Base-by-base conservation (phyloP, 1,140 invertebrate species). In the Tribolium madens region DNA sequence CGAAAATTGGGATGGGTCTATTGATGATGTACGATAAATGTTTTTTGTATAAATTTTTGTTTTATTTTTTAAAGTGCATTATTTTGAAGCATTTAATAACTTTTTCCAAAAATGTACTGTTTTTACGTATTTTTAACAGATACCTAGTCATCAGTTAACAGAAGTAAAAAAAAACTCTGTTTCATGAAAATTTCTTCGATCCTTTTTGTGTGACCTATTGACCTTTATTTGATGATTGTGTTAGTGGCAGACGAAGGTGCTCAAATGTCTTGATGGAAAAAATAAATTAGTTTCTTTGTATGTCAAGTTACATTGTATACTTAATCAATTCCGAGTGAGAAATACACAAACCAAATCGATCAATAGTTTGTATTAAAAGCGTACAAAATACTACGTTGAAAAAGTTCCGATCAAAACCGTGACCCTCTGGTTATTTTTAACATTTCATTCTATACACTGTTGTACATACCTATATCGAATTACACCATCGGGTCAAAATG, bases 271-370 rank as follows among this genome's bases (percentile, higher is more conserved):
- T 42, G 36, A 42, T 42, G 36, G 36, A 42, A 42, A 42, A 42
- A 42, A 42, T 42, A 42, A 42, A 42, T 42, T 4, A 42, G 36
- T 42, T 42, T 14, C 17, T 64, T 64, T 14, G 21, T 64, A 26
- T 64, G 21, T 57, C 52, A 57, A 13, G 57, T 64, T 33, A 42
- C 21, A 33, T 31, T 33, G 57, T 64, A 12, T 64, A 31, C 9
- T 26, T 26, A 64, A 64, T 64, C 57, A 33, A 64, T 64, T 64
- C 57, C 13, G 14, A 5, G 12, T 64, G 26, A 36, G 57, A 64
- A 64, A 64, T 26, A 31, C 12, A 64, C 7, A 42, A 9, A 15
- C 13, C 26, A 13, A 33, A 12, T 18, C 57, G 26, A 64, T 64
- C 57, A 33, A 64, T 64, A 64, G 3, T 64, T 64, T 33, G 18